Evolutionary conservation across 2,797 vertebrate species (phyloP).

Genomic region (Distichodus sexfasciatus): DNA sequence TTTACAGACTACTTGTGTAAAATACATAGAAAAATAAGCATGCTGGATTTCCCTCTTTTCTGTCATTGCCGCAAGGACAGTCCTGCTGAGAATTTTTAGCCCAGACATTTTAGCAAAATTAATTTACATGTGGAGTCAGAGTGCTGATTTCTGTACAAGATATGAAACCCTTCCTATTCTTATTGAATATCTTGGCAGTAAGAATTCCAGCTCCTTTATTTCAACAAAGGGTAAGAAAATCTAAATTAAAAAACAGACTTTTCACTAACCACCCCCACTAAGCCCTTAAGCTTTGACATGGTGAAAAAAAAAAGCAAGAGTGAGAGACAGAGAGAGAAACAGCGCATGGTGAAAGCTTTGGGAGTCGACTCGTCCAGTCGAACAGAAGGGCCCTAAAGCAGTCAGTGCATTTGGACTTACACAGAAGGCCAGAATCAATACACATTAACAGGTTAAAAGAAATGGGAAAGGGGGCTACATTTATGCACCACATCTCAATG

Average conservation of each 20-base stretch:
- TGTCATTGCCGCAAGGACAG: neutral
- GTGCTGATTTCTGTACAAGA: neutral
- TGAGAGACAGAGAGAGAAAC: slow-evolving; percentile 12
- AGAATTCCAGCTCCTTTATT: neutral
- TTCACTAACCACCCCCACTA: neutral
- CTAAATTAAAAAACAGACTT: slow-evolving; percentile 10
- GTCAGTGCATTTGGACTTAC: slow-evolving; percentile 30
- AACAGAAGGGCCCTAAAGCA: slow-evolving; percentile 44
- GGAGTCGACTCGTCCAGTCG: slow-evolving; percentile 24
- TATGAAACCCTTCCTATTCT: neutral
- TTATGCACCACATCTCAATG: slow-evolving; percentile 68
- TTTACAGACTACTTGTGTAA: too few species aligned
- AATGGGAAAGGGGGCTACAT: slow-evolving; percentile 61
- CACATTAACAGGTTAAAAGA: slow-evolving; percentile 79
- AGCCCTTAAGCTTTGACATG: slow-evolving; percentile 32
- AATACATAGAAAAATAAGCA: too few species aligned
- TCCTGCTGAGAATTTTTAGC: neutral
- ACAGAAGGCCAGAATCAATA: slow-evolving; percentile 77
- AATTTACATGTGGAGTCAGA: too few species aligned
- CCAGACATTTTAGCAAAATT: neutral
- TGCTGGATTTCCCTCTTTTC: neutral
- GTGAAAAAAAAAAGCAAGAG: neutral
- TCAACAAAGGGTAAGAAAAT: neutral
- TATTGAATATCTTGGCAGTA: neutral
- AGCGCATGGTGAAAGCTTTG: slow-evolving; percentile 25